These are phyloP conservation scores for Chloroclysta siterata DNA, from an alignment of 2,888 invertebrate genomes.

Conservation along the genomic window DNA sequence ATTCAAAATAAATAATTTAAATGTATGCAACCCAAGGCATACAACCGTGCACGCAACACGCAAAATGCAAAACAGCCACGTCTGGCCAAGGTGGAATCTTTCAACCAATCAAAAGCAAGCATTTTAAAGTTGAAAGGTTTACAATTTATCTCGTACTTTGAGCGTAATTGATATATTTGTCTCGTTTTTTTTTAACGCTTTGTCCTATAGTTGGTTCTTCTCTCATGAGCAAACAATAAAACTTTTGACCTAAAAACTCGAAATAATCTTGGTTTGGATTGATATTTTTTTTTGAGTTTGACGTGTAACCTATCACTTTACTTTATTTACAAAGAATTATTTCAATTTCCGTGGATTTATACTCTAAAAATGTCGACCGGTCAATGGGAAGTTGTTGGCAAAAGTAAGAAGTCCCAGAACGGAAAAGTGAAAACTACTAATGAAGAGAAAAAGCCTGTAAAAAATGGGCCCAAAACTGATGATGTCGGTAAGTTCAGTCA, in stretches of 20 bases:
- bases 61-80: constrained; percentile 64
- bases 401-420: constrained; percentile 86
- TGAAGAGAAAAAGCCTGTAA: constrained; percentile 86
- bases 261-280: constrained; percentile 42
- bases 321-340: constrained; percentile 71
- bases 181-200: constrained; percentile 39
- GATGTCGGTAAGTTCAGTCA: constrained; percentile 87
- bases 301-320: constrained; percentile 74
- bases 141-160: background rate
- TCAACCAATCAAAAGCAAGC: constrained; percentile 62
- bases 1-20: background rate
- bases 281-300: constrained; percentile 68
- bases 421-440: constrained; percentile 82
- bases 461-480: constrained; percentile 89
- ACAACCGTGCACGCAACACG: background rate
- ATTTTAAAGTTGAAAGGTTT: constrained; percentile 40
- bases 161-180: constrained; percentile 6
- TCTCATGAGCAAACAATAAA: background rate
- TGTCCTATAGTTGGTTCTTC: background rate
- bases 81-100: constrained; percentile 76
- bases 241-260: background rate
- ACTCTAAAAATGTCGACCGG: constrained; percentile 76
- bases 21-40: background rate
- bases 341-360: constrained; percentile 47
- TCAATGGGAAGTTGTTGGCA: constrained; percentile 90